These are phyloP conservation scores for Ascaphus truei DNA, from an alignment of 2,113 vertebrate genomes.

Conservation along the genomic window DNA sequence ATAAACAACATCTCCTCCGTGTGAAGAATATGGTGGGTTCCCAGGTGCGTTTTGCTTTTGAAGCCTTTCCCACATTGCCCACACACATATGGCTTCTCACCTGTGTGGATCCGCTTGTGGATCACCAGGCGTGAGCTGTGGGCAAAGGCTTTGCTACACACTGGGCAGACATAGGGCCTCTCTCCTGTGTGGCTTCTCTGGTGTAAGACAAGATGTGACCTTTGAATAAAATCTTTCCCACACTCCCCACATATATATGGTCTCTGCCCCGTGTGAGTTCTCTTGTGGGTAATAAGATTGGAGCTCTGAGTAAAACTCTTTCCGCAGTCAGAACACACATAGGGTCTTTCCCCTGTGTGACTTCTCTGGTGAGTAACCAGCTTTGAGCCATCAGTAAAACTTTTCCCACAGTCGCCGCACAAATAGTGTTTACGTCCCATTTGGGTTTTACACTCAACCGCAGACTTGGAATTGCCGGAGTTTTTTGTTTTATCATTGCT, in stretches of 20 bases:
- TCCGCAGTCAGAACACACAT: not conserved
- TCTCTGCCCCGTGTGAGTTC: not conserved
- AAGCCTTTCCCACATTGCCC: constrained; percentile 46
- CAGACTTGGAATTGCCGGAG: not conserved
- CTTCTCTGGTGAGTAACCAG: constrained; percentile 41
- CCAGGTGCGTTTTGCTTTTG: constrained; percentile 47
- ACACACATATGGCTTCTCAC: constrained; percentile 45
- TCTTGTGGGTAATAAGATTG: not conserved
- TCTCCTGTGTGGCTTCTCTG: constrained; percentile 12
- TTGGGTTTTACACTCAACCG: not conserved
- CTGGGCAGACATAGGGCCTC: not conserved
- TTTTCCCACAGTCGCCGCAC: constrained; percentile 10
- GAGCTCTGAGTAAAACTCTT: constrained; percentile 26
- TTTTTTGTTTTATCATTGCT: not conserved
- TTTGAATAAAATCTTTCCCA: constrained; percentile 23
- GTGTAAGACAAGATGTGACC: constrained; percentile 21
- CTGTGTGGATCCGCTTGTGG: not conserved
- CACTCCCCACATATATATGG: not conserved
- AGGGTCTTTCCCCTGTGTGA: not conserved
- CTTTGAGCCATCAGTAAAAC: constrained; percentile 33
- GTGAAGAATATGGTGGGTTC: constrained; percentile 8
- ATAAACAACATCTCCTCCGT: not conserved
- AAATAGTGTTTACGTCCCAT: not conserved
- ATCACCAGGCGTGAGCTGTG: constrained; percentile 13
- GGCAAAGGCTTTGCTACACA: constrained; percentile 27